Evolutionary conservation across 2,888 invertebrate species (phyloP).

Genomic region (Cepaea hortensis): DNA sequence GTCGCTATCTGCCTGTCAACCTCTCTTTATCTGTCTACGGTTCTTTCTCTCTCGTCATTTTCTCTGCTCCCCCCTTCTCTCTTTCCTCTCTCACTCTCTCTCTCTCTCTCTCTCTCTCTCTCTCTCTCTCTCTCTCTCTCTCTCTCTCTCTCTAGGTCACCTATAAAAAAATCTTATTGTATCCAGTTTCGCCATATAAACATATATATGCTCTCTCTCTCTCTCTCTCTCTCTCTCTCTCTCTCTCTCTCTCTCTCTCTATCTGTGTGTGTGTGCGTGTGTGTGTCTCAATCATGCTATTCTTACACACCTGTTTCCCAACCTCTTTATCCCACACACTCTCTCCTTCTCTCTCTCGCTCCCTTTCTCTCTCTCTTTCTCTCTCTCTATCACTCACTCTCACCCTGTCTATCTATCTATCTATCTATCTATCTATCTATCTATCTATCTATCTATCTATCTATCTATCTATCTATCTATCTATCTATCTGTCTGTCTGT

Average conservation of each 20-base stretch:
- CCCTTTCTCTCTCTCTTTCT: constrained; percentile 21
- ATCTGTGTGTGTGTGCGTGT: too few species aligned
- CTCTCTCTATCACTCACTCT: constrained; percentile 36
- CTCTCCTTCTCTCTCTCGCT: not conserved
- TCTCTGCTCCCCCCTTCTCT: not conserved
- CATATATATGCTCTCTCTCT: not conserved
- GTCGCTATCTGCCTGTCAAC: not conserved
- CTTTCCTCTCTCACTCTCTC: not conserved
- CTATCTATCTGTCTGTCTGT: too few species aligned
- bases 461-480: too few species aligned
- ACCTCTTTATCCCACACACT: not conserved
- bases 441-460: too few species aligned
- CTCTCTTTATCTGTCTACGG: too few species aligned
- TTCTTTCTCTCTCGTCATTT: not conserved
- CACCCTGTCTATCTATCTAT: constrained; percentile 24
- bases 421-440: not conserved
- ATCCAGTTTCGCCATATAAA: too few species aligned
- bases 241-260: constrained; percentile 29
- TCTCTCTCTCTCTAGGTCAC: constrained; percentile 19
- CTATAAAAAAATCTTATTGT: too few species aligned
- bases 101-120: constrained; percentile 11
- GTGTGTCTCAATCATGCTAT: too few species aligned
- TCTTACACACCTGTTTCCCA: too few species aligned
- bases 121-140: constrained; percentile 3
- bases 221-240: constrained; percentile 2